Percentiles rank a stretch among this genome's conserved stretches.
Evolutionary conservation across 2,797 vertebrate species (phyloP).

Genomic region (Crotalus adamanteus): DNA sequence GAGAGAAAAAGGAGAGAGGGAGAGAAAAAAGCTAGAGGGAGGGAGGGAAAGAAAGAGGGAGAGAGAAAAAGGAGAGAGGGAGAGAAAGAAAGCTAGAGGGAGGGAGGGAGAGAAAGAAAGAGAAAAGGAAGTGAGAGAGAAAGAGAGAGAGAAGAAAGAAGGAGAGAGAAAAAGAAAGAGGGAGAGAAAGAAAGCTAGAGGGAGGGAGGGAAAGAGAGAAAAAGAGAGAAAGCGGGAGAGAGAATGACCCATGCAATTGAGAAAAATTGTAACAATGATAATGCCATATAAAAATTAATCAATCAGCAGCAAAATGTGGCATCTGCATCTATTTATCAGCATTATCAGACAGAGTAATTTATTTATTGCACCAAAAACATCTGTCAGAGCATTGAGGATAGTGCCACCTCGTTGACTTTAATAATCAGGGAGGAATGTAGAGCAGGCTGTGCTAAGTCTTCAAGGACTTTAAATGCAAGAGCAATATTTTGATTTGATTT

Average conservation of each 20-base stretch:
- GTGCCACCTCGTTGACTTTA: not conserved
- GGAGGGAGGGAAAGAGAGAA: accelerated
- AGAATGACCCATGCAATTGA: not conserved
- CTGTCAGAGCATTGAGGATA: not conserved
- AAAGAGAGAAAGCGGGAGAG: too few species aligned
- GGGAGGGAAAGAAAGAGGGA: too few species aligned
- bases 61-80: too few species aligned
- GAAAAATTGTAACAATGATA: not conserved
- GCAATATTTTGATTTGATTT: not conserved
- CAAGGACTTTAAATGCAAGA: not conserved
- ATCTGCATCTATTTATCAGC: not conserved
- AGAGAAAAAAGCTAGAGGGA: too few species aligned
- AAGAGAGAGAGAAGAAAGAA: too few species aligned
- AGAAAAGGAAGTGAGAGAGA: too few species aligned
- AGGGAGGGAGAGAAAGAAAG: too few species aligned
- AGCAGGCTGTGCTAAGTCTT: not conserved
- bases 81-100: too few species aligned
- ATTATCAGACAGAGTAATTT: not conserved
- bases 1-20: too few species aligned
- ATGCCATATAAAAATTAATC: not conserved
- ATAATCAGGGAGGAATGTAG: not conserved
- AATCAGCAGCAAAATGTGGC: not conserved
- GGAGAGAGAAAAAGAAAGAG: too few species aligned
- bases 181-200: too few species aligned
- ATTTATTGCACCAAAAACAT: not conserved